Percentiles rank a stretch among this genome's conserved stretches.
These are phyloP conservation scores for Stigmatopora argus DNA, from an alignment of 2,113 vertebrate genomes.

Conservation along the genomic window DNA sequence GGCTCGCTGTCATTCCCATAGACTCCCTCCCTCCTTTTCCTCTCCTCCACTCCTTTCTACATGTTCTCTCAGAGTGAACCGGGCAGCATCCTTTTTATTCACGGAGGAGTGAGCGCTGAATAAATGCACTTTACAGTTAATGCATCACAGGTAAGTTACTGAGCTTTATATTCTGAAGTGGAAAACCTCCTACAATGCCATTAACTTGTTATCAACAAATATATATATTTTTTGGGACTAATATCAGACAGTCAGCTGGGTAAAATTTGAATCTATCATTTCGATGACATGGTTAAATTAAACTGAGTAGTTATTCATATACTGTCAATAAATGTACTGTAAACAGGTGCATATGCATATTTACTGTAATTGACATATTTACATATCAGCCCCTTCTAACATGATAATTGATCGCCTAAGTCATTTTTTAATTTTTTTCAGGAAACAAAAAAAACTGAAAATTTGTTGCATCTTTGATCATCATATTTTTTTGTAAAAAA, in stretches of 20 bases:
- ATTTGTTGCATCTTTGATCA: too few relatives aligned
- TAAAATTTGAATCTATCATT: too few relatives aligned
- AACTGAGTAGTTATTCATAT: too few relatives aligned
- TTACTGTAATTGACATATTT: too few relatives aligned
- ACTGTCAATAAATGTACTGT: too few relatives aligned
- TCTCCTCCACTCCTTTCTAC: not conserved
- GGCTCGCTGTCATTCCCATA: constrained; percentile 22
- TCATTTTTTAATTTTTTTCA: too few relatives aligned
- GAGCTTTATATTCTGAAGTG: not conserved
- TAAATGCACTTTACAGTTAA: constrained; percentile 10
- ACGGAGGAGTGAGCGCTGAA: constrained; percentile 14
- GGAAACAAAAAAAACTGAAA: too few relatives aligned
- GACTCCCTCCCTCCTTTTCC: constrained; percentile 9
- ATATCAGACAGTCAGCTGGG: not conserved
- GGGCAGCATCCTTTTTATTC: constrained; percentile 29
- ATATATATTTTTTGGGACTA: not conserved
- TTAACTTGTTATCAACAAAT: not conserved
- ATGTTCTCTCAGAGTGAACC: constrained; percentile 17
- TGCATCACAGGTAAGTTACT: constrained; percentile 29
- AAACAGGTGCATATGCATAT: too few relatives aligned
- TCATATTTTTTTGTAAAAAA: too few relatives aligned
- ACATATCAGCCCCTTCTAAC: too few relatives aligned
- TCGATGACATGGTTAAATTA: too few relatives aligned
- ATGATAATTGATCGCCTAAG: too few relatives aligned
- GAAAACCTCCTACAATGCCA: not conserved